Conservation (phyloP, 2,113 vertebrate species). For the Gila orcuttii region DNA sequence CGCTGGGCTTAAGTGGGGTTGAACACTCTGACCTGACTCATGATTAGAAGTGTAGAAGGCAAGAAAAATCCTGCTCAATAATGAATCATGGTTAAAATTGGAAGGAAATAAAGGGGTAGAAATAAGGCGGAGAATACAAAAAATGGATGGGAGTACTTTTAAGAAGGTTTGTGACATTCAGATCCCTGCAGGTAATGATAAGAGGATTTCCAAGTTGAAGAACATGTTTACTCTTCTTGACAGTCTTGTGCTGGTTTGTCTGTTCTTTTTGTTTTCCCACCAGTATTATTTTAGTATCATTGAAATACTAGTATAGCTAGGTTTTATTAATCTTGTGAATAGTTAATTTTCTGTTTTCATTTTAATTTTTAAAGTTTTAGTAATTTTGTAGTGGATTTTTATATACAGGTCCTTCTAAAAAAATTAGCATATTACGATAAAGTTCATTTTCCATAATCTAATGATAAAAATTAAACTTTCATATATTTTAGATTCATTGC, state of each 20-base stretch:
- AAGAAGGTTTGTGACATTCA: slow-evolving; percentile 17
- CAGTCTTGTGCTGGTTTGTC: background rate
- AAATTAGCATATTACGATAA: too few species aligned
- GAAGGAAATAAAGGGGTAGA: background rate
- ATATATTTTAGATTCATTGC: too few species aligned
- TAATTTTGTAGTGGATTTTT: too few species aligned
- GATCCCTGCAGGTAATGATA: slow-evolving; percentile 36
- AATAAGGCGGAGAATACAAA: background rate
- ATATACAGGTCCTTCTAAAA: too few species aligned
- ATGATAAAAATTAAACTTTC: too few species aligned
- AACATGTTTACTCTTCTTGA: slow-evolving; percentile 19
- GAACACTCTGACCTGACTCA: slow-evolving; percentile 40
- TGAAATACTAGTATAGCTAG: too few species aligned
- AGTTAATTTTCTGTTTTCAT: too few species aligned
- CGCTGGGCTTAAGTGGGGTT: slow-evolving; percentile 40
- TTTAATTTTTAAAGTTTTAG: too few species aligned
- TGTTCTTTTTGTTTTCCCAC: background rate
- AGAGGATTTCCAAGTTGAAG: slow-evolving; percentile 1
- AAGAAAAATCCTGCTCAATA: slow-evolving; percentile 6
- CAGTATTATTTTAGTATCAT: too few species aligned
- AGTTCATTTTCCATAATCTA: too few species aligned
- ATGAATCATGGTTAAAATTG: background rate
- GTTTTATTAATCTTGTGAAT: too few species aligned
- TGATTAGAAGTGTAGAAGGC: slow-evolving; percentile 17
- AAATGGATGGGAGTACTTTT: background rate